A percentile compares a stretch with the other conserved stretches of the same genome.
Evolutionary conservation across 2,888 invertebrate genomes (phyloP).

Genomic region (Arctia plantaginis): DNA sequence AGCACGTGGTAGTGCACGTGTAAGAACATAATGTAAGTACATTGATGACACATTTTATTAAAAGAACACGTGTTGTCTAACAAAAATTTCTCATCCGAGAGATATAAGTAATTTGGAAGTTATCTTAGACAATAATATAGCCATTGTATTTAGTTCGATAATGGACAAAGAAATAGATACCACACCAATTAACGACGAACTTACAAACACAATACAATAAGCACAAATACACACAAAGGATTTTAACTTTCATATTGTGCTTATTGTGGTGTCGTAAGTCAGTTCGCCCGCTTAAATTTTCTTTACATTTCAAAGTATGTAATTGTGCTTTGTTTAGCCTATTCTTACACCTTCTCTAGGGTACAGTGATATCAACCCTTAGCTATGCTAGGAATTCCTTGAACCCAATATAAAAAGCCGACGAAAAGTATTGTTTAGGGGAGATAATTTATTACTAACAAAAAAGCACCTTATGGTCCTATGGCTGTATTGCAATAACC

Average conservation of each 20-base stretch:
- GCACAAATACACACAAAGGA: background rate
- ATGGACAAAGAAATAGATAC: background rate
- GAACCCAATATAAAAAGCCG: too few relatives aligned
- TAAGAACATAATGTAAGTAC: background rate
- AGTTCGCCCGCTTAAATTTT: background rate
- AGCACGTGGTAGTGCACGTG: background rate
- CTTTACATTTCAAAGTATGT: background rate
- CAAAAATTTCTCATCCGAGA: background rate
- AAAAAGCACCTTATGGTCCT: too few relatives aligned
- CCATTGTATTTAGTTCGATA: background rate
- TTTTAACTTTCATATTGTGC: background rate
- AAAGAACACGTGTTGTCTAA: background rate
- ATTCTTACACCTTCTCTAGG: too few relatives aligned
- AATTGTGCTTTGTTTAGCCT: too few relatives aligned
- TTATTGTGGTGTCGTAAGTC: background rate
- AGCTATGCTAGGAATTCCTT: too few relatives aligned
- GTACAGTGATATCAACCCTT: too few relatives aligned
- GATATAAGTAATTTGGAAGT: background rate
- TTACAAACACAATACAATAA: background rate
- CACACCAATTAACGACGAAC: too few relatives aligned
- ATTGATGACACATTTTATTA: background rate
- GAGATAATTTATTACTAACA: too few relatives aligned
- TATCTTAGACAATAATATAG: background rate
- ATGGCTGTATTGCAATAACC: too few relatives aligned
- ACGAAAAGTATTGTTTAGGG: too few relatives aligned